Base-by-base conservation (phyloP, 2,888 invertebrate genomes). In the Drosophila melanosoma region DNA sequence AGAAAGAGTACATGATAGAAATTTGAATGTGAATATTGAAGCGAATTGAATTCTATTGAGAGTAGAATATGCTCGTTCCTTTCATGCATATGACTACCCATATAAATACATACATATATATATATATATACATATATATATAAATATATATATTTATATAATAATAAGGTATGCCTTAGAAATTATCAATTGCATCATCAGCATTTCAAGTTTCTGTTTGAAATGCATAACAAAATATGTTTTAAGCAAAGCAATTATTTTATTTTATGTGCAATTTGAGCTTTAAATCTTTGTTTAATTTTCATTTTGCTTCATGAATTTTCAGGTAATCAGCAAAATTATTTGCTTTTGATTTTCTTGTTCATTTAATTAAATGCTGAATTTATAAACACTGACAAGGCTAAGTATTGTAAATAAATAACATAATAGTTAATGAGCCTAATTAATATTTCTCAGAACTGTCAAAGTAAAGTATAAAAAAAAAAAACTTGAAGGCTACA, bases 21-120 rank as follows among this genome's bases (percentile, higher is more conserved):
- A 78, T 80, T 64, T 74, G 79, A 70, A 75, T 67, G 70, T 69
- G 75, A 26, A 51, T 53, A 49, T 33, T 42, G 49, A 53, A 64
- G 63, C 79, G 64, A 33, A 67, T 64, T 75, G 80, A 79, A 62
- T 70, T 68, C 78, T 26, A 69, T 76, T 76, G 60, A 76, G 69
- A 58, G 77, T 65, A 32, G 67, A 64, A 76, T 75, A 61, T 40
- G 33, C 36, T 32, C 29, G 15, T 36, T 26, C 17, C 20, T n/a
- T 8, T 45, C 7, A 45, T 15, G 20, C 45, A 45, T 1, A 15
- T 45, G 45, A 45, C 3, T 20, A 15, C 20, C 12, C 12, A 12
- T 12, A 20, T 20, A 8, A 45, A 15, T 29, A 29, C 5, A 29
- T 29, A 29, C 7, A 7, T 8, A 29, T 29, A 29, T 7, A 29